Conservation (phyloP, 2,797 vertebrate species). For the Sternotherus odoratus region DNA sequence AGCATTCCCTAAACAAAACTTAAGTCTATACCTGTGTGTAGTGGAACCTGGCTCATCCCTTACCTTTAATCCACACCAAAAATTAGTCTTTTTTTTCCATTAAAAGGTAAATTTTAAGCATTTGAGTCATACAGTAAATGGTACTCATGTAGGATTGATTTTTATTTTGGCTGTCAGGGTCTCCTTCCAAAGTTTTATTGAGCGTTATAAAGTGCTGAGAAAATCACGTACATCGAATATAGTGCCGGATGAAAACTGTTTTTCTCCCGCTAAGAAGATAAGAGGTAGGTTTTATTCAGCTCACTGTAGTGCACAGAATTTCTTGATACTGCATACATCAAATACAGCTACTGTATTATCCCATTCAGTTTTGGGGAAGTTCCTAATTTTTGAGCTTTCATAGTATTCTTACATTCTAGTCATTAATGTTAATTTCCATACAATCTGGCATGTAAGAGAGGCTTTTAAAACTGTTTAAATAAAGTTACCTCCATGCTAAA, state of each 20-base stretch:
- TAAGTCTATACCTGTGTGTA: neutral
- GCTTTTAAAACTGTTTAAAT: neutral
- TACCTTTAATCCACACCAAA: neutral
- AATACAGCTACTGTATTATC: neutral
- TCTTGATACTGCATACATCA: fast-evolving
- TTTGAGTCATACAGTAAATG: neutral
- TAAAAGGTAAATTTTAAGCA: neutral
- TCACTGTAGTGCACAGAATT: neutral
- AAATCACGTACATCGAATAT: slow-evolving; percentile 38
- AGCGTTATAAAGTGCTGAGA: slow-evolving; percentile 87
- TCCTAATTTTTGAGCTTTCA: neutral
- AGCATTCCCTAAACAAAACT: neutral
- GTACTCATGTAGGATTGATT: neutral
- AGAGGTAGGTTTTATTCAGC: slow-evolving; percentile 33
- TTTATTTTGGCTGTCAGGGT: slow-evolving; percentile 81
- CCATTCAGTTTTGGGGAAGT: neutral
- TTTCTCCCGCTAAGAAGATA: neutral
- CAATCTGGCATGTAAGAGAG: neutral
- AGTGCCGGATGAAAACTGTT: neutral
- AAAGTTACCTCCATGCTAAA: neutral
- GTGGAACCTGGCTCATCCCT: neutral
- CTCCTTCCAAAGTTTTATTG: slow-evolving; percentile 87
- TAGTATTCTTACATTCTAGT: neutral
- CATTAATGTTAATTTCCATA: neutral
- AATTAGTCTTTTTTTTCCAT: too few relatives aligned